Evolutionary conservation across 2,888 invertebrate genomes (phyloP).

Genomic region (Ischnus inquisitorius): DNA sequence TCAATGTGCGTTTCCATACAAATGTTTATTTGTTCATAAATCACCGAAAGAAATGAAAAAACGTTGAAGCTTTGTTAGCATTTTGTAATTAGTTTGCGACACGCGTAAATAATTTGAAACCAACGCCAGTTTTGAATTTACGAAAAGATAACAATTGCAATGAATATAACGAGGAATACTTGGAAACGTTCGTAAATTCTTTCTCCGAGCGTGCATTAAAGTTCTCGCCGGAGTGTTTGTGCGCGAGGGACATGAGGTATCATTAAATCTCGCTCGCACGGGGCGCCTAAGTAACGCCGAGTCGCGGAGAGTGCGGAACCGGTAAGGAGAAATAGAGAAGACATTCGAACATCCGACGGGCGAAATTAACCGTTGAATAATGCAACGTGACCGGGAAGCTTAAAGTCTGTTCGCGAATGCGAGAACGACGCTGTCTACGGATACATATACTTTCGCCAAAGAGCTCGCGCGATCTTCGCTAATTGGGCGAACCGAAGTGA

Average conservation of each 20-base stretch:
- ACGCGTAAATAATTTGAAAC: no score
- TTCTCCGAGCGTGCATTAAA: neutral
- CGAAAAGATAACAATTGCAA: no score
- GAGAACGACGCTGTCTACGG: conserved; percentile 36
- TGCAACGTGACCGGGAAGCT: conserved; percentile 57
- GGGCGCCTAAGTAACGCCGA: neutral
- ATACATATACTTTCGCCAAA: conserved; percentile 41
- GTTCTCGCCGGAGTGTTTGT: neutral
- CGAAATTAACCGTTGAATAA: conserved; percentile 70
- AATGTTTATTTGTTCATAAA: no score
- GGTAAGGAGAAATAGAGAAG: conserved; percentile 47
- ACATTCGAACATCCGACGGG: conserved; percentile 58
- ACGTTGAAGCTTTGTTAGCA: no score
- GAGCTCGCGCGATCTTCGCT: conserved; percentile 56
- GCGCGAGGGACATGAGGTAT: neutral
- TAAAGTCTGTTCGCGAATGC: conserved; percentile 24
- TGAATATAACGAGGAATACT: no score
- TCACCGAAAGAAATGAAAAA: no score
- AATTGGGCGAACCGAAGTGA: conserved; percentile 51
- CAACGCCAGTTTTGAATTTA: no score
- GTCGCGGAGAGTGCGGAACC: conserved; percentile 40
- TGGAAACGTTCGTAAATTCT: neutral
- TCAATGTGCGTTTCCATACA: no score
- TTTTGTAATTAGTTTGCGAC: no score
- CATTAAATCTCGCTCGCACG: neutral